phyloP scores from a whole-genome alignment of 1,140 invertebrate genomes.

The Caenorhabditis latens region DNA sequence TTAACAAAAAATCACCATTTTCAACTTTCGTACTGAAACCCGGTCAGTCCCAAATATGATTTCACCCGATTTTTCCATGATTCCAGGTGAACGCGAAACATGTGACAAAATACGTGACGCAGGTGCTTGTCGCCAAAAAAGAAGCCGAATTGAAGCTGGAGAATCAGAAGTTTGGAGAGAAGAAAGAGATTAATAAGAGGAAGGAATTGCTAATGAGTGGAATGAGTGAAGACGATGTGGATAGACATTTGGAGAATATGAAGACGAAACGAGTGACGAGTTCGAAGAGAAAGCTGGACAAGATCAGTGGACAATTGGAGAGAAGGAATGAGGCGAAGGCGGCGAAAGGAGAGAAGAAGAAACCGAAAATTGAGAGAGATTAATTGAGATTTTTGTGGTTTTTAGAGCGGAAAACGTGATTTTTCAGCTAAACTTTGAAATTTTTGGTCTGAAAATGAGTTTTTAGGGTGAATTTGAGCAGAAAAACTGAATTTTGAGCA shows the following conservation, averaged over 20 bases:
- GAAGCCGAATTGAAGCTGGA: constrained; percentile 93
- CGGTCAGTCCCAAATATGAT: no score
- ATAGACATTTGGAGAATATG: constrained; percentile 72
- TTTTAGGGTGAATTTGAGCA: no score
- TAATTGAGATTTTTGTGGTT: no score
- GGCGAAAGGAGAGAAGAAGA: not conserved
- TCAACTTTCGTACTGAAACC: no score
- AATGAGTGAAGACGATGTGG: constrained; percentile 85
- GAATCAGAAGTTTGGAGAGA: constrained; percentile 90
- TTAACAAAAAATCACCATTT: no score
- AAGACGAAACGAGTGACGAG: constrained; percentile 20
- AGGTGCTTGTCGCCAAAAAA: constrained; percentile 89
- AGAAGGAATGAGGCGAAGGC: not conserved
- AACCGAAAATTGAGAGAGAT: not conserved
- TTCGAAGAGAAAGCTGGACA: constrained; percentile 37
- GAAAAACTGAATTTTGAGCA: no score
- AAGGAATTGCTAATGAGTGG: constrained; percentile 90
- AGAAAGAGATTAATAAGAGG: constrained; percentile 87
- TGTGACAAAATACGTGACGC: constrained; percentile 88
- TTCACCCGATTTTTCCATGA: not conserved
- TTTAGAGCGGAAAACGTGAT: no score
- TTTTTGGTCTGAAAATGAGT: no score
- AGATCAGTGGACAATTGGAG: constrained; percentile 18
- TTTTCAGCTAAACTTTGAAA: no score
- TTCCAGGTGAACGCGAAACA: constrained; percentile 78